Conservation (phyloP, 2,888 invertebrate species). For the Laothoe populi region DNA sequence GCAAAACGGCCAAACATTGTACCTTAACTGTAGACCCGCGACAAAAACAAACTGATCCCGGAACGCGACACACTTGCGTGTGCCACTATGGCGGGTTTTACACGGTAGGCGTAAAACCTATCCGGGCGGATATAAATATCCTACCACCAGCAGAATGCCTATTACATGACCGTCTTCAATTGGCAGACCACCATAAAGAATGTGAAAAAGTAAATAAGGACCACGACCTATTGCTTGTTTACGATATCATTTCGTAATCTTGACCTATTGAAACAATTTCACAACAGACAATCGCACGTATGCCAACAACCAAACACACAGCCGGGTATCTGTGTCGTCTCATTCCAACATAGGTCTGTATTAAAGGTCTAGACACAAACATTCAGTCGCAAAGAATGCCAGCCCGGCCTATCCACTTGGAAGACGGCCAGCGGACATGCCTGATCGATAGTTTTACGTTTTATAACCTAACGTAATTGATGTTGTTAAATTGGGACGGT, state of each 20-base stretch:
- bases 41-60: too few relatives aligned
- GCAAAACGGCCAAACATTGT: too few relatives aligned
- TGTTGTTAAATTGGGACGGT: constrained; percentile 22
- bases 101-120: too few relatives aligned
- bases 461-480: constrained; percentile 43
- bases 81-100: too few relatives aligned
- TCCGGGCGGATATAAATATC: too few relatives aligned
- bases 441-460: constrained; percentile 55
- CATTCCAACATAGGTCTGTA: constrained; percentile 43
- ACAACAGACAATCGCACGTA: not conserved
- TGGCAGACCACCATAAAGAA: not conserved
- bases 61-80: too few relatives aligned
- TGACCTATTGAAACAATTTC: constrained; percentile 2
- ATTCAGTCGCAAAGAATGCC: constrained; percentile 40
- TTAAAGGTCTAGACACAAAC: constrained; percentile 38
- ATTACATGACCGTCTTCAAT: not conserved
- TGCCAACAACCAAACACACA: constrained; percentile 12
- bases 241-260: constrained; percentile 1
- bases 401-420: constrained; percentile 65
- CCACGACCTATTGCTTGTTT: not conserved
- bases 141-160: too few relatives aligned
- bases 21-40: too few relatives aligned
- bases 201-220: not conserved
- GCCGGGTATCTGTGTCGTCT: constrained; percentile 45
- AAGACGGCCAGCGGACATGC: constrained; percentile 52